Percentiles rank a stretch among this genome's conserved stretches.
phyloP scores from a whole-genome alignment of 2,113 vertebrate genomes.

The Brachyhypopomus gauderio region DNA sequence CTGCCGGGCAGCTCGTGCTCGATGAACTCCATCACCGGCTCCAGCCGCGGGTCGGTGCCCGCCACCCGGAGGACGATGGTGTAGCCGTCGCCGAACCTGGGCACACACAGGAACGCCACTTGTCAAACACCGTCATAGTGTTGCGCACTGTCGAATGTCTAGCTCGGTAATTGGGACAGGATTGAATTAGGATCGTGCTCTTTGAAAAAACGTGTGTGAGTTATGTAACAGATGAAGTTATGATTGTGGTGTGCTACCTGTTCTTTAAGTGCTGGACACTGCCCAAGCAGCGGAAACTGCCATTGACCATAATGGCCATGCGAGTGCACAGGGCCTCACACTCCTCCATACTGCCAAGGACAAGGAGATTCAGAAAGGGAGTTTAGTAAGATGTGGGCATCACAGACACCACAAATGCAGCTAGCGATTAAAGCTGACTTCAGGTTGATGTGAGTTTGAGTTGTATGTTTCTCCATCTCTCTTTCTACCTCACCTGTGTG shows the following conservation, averaged over 20 bases:
- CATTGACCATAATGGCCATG: conserved; percentile 99
- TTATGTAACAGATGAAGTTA: too few relatives aligned
- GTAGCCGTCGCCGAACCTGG: conserved; percentile 95
- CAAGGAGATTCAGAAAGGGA: background rate
- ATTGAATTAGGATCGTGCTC: too few relatives aligned
- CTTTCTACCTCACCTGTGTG: conserved; percentile 82
- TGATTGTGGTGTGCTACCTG: conserved; percentile 70
- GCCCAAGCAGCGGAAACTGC: conserved; percentile 93
- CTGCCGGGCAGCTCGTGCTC: conserved; percentile 89
- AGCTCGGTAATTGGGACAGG: background rate
- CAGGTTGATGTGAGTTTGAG: too few relatives aligned
- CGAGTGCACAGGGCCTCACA: conserved; percentile 96
- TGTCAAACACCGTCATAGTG: background rate
- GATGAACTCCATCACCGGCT: conserved; percentile 91
- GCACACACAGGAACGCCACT: background rate
- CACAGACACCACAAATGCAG: background rate
- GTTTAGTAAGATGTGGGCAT: background rate
- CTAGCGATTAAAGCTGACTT: too few relatives aligned
- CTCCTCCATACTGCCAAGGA: conserved; percentile 89
- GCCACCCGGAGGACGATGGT: conserved; percentile 94
- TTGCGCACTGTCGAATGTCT: background rate
- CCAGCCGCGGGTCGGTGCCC: conserved; percentile 86
- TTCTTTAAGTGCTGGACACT: conserved; percentile 98
- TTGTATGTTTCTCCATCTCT: background rate
- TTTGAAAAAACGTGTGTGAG: too few relatives aligned